A percentile compares a stretch with the other conserved stretches of the same genome.
Conservation (phyloP, 2,113 vertebrate genomes). For the Galemys pyrenaicus region DNA sequence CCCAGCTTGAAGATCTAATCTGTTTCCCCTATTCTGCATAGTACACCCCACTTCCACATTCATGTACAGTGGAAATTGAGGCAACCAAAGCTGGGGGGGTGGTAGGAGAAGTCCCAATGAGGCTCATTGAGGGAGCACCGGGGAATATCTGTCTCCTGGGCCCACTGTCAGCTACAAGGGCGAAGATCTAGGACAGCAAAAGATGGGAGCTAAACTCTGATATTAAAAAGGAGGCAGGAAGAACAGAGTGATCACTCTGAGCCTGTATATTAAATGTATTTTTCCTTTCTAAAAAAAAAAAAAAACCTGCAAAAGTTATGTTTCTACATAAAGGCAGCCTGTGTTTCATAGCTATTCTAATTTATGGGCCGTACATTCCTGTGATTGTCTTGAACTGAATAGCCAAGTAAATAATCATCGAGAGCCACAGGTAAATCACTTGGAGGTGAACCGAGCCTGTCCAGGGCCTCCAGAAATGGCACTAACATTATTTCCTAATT, state of each 20-base stretch:
- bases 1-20: not conserved
- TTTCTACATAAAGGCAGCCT: slow-evolving; percentile 81
- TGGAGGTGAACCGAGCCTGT: slow-evolving; percentile 72
- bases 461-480: slow-evolving; percentile 61
- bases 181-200: slow-evolving; percentile 23
- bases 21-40: not conserved
- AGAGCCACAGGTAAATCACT: slow-evolving; percentile 79
- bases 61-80: not conserved
- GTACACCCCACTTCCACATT: not conserved
- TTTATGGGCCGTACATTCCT: slow-evolving; percentile 83
- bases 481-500: slow-evolving; percentile 77
- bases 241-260: slow-evolving; percentile 56
- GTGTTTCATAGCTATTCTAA: slow-evolving; percentile 83
- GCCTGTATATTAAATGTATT: slow-evolving; percentile 74
- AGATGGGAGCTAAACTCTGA: not conserved
- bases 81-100: not conserved
- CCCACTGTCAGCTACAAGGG: slow-evolving; percentile 33
- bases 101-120: not conserved
- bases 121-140: not conserved
- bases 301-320: slow-evolving; percentile 77
- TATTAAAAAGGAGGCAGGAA: slow-evolving; percentile 61
- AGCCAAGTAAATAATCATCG: slow-evolving; percentile 80
- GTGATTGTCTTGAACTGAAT: slow-evolving; percentile 81
- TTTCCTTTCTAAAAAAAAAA: slow-evolving; percentile 70
- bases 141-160: not conserved